Conservation (phyloP, 2,113 vertebrate genomes). For the Deroptyus accipitrinus region DNA sequence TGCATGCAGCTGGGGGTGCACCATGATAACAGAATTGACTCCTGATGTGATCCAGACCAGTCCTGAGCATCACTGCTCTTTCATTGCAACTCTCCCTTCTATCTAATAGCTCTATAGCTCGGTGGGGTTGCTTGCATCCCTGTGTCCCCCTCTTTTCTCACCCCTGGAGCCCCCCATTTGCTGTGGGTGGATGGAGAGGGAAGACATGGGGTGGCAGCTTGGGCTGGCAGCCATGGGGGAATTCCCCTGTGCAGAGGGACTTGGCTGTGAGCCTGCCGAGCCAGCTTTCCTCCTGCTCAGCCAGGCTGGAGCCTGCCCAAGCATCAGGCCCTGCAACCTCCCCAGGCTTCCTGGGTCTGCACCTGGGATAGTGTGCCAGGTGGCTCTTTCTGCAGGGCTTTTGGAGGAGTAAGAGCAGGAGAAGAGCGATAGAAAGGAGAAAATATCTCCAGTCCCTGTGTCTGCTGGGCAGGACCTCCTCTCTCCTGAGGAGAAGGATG, state of each 20-base stretch:
- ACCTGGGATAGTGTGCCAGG: background rate
- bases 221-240: background rate
- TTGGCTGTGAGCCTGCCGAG: background rate
- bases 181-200: background rate
- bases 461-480: background rate
- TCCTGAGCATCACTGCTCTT: background rate
- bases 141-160: background rate
- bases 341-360: background rate
- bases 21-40: rapidly evolving
- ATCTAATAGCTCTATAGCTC: background rate
- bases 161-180: rapidly evolving
- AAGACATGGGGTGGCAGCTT: background rate
- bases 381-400: background rate
- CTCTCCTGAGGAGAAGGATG: background rate
- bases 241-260: background rate
- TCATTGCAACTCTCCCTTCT: background rate
- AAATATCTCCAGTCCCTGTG: background rate
- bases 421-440: background rate
- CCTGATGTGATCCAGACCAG: background rate
- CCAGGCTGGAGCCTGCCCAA: background rate
- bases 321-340: background rate
- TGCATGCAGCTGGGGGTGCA: background rate
- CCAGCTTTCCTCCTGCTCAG: background rate
- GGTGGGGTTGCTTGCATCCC: background rate
- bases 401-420: background rate